Conservation (phyloP, 1,140 invertebrate species). For the Ditylenchus dipsaci region DNA sequence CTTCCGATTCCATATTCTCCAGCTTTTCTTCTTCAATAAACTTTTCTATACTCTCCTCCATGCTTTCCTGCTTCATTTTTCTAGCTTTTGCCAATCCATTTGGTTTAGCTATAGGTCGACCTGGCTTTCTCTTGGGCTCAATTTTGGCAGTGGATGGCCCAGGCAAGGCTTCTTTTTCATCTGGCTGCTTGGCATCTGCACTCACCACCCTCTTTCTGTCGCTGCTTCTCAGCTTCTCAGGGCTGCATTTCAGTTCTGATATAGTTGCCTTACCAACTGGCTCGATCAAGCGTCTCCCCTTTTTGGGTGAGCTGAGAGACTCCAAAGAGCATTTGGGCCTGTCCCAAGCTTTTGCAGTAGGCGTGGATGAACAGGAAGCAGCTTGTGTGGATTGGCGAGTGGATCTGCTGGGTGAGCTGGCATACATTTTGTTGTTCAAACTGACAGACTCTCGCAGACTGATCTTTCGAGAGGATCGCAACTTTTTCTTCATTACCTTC, state of each 20-base stretch:
- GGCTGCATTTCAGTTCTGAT: neutral
- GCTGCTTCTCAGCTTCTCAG: neutral
- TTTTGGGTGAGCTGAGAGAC: neutral
- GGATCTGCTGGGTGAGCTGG: neutral
- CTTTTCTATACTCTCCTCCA: slow-evolving; percentile 3
- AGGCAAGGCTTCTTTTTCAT: no score
- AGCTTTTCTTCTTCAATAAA: slow-evolving; percentile 4
- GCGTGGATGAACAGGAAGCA: no score
- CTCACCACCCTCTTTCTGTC: neutral
- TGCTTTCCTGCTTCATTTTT: neutral
- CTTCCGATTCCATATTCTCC: neutral
- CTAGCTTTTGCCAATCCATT: neutral
- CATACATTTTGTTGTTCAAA: neutral
- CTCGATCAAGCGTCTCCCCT: neutral
- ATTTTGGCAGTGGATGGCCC: no score
- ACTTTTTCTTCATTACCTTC: neutral
- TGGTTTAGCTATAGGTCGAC: neutral
- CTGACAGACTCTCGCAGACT: neutral
- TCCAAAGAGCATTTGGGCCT: no score
- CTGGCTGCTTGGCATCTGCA: no score
- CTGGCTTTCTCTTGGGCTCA: neutral
- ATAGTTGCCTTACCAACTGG: neutral
- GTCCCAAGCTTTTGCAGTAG: no score
- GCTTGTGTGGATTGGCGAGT: neutral
- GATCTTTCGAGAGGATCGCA: neutral